Conservation (phyloP, 1,140 invertebrate genomes). For the Scylla paramamosain region DNA sequence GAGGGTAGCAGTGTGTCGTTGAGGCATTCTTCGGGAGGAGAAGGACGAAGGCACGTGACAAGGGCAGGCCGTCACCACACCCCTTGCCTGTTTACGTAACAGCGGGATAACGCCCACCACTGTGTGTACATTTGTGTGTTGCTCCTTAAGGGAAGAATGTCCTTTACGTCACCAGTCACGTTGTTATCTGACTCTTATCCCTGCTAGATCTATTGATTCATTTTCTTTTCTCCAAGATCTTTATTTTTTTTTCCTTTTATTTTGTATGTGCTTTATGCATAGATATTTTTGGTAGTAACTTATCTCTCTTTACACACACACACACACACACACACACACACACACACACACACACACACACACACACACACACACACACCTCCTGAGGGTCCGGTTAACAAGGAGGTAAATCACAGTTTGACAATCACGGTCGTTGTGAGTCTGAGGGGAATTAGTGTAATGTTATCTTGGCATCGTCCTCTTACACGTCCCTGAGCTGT, state of each 20-base stretch:
- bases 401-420: conserved; percentile 5
- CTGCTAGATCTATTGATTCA: not conserved
- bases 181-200: not conserved
- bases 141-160: too few relatives aligned
- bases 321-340: too few relatives aligned
- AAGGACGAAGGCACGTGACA: not conserved
- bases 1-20: not conserved
- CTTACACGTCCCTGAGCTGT: not conserved
- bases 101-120: too few relatives aligned
- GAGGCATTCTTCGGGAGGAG: not conserved
- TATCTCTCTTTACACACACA: too few relatives aligned
- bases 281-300: not conserved
- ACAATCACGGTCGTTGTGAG: not conserved
- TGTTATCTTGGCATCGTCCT: not conserved
- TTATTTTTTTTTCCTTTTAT: not conserved
- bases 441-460: not conserved
- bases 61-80: too few relatives aligned
- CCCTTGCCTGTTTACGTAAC: too few relatives aligned
- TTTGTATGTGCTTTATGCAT: not conserved
- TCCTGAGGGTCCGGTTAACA: not conserved
- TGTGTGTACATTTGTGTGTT: too few relatives aligned
- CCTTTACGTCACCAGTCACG: too few relatives aligned
- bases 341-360: too few relatives aligned
- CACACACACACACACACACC: not conserved
- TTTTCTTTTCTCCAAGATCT: not conserved